A percentile compares a stretch with the other conserved stretches of the same genome.
Conservation (phyloP, 2,113 vertebrate genomes). For the Nannobrachium achirus region DNA sequence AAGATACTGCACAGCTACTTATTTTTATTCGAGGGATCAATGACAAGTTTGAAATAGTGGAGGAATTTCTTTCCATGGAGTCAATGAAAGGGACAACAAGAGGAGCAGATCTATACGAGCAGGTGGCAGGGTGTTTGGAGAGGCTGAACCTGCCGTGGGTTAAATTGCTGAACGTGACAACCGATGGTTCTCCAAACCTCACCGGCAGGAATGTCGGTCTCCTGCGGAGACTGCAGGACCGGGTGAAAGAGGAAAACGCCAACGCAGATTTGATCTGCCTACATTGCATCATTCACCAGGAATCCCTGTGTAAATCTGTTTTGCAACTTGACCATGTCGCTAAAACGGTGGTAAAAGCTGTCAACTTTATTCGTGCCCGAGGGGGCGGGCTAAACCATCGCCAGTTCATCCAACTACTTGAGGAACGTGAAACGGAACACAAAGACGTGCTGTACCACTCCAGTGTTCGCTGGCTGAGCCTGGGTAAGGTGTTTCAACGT, state of each 20-base stretch:
- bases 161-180: constrained; percentile 42
- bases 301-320: constrained; percentile 32
- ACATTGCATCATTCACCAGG: constrained; percentile 28
- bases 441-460: too few species aligned
- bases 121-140: constrained; percentile 27
- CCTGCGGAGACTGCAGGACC: constrained; percentile 46
- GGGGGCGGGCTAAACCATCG: too few species aligned
- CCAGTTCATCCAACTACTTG: too few species aligned
- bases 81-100: too few species aligned
- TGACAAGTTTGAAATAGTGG: too few species aligned
- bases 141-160: constrained; percentile 35
- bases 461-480: too few species aligned
- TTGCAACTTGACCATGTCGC: too few species aligned
- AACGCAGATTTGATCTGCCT: constrained; percentile 36
- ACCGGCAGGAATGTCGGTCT: constrained; percentile 30
- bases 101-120: constrained; percentile 37
- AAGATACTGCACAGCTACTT: constrained; percentile 35
- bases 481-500: too few species aligned
- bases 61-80: too few species aligned
- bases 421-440: too few species aligned
- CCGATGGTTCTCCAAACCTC: constrained; percentile 46
- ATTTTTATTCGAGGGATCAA: constrained; percentile 43
- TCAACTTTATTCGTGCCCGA: too few species aligned
- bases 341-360: too few species aligned
- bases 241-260: constrained; percentile 42